These are phyloP conservation scores for Panzeria rudis DNA, from an alignment of 2,888 invertebrate species.

Conservation along the genomic window DNA sequence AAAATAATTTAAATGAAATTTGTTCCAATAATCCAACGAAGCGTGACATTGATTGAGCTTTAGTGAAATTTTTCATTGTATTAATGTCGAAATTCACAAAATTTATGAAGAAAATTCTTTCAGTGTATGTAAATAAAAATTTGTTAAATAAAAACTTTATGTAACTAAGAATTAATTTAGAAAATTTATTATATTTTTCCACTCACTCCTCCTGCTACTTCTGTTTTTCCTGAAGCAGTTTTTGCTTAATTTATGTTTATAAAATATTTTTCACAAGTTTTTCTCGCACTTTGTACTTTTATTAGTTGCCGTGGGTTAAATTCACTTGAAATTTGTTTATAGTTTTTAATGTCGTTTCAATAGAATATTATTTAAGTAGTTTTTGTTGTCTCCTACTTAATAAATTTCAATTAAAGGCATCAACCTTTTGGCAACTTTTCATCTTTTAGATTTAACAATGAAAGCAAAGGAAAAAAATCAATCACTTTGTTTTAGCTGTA, in stretches of 20 bases:
- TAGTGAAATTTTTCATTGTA: no score
- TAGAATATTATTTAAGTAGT: constrained; percentile 44
- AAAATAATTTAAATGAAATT: no score
- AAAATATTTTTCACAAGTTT: not conserved
- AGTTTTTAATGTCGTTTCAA: constrained; percentile 1
- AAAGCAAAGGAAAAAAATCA: constrained; percentile 20
- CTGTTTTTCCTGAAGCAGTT: not conserved
- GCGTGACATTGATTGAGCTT: no score
- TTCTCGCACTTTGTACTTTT: not conserved
- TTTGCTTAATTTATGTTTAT: not conserved
- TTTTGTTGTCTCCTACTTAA: constrained; percentile 41
- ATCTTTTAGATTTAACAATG: not conserved
- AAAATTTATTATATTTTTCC: not conserved
- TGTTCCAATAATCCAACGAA: no score
- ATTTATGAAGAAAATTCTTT: no score
- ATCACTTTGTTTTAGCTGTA: constrained; percentile 48
- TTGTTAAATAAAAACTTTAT: not conserved
- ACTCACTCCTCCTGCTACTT: not conserved
- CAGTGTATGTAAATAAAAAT: not conserved
- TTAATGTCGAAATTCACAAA: no score
- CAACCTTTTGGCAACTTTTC: constrained; percentile 37
- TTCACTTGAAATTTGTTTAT: constrained; percentile 12
- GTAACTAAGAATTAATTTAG: not conserved
- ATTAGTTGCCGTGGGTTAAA: constrained; percentile 5
- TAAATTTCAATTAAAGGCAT: constrained; percentile 49